phyloP scores from a whole-genome alignment of 2,797 vertebrate genomes.

The Gymnothorax javanicus region DNA sequence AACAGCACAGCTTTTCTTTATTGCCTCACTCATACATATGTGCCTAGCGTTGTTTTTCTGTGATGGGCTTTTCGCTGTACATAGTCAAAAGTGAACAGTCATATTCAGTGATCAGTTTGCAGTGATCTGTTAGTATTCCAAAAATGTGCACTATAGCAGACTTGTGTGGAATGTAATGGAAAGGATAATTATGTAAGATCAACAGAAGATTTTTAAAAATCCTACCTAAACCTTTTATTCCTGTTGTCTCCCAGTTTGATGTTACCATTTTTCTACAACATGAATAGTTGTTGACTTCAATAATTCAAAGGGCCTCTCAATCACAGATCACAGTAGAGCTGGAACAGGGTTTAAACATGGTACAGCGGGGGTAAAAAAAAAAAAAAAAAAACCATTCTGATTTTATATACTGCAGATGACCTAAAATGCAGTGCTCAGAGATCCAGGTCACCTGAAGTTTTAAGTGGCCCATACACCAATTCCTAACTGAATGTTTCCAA shows the following conservation, averaged over 20 bases:
- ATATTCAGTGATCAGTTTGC: slow-evolving; percentile 3
- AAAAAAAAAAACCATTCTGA: background rate
- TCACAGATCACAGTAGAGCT: slow-evolving; percentile 25
- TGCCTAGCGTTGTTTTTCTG: background rate
- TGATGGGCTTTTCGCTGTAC: background rate
- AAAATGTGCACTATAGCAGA: slow-evolving; percentile 3
- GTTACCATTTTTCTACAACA: background rate
- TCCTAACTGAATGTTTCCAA: slow-evolving; percentile 42
- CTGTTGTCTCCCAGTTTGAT: slow-evolving; percentile 7
- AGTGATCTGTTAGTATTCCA: background rate
- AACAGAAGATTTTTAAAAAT: background rate
- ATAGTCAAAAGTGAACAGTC: slow-evolving; percentile 13
- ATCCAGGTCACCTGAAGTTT: slow-evolving; percentile 53
- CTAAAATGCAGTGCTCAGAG: slow-evolving; percentile 59
- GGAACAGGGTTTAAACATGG: background rate
- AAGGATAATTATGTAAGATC: background rate
- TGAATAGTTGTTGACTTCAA: slow-evolving; percentile 20
- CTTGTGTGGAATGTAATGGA: background rate
- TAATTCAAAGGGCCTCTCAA: slow-evolving; percentile 1
- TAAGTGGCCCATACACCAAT: slow-evolving; percentile 13
- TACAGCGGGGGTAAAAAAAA: background rate
- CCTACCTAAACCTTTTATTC: background rate
- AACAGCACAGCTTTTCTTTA: background rate
- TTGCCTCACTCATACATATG: background rate
- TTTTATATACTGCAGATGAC: slow-evolving; percentile 21